A percentile compares a stretch with the other conserved stretches of the same genome.
These are phyloP conservation scores for Adelphocoris suturalis DNA, from an alignment of 2,888 invertebrate species.

Conservation along the genomic window DNA sequence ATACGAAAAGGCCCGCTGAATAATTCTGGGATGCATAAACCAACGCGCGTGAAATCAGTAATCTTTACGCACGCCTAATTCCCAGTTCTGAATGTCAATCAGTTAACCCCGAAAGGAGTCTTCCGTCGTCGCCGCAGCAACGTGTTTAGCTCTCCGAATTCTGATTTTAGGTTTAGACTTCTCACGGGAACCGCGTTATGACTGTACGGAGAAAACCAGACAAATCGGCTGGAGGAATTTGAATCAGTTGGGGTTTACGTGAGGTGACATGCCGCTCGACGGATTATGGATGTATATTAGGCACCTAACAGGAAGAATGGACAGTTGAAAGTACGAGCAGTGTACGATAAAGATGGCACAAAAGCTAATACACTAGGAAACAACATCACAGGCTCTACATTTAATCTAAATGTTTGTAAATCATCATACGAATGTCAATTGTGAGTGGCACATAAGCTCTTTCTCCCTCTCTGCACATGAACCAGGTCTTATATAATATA, in stretches of 20 bases:
- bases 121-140: background rate
- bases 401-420: no score
- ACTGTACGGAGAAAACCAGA: background rate
- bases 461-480: no score
- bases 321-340: no score
- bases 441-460: no score
- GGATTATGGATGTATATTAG: conserved; percentile 26
- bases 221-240: background rate
- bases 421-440: no score
- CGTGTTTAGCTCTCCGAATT: conserved; percentile 35
- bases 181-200: conserved; percentile 40
- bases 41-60: conserved; percentile 47
- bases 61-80: conserved; percentile 52
- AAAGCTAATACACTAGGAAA: no score
- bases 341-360: no score
- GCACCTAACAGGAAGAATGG: background rate
- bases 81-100: conserved; percentile 43
- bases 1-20: conserved; percentile 43
- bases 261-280: background rate
- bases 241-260: conserved; percentile 23
- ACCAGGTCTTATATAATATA: no score
- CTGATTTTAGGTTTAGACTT: background rate
- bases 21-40: conserved; percentile 43
- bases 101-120: conserved; percentile 41
- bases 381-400: no score